Conservation (phyloP, 1,140 invertebrate genomes). For the Halesus radiatus region DNA sequence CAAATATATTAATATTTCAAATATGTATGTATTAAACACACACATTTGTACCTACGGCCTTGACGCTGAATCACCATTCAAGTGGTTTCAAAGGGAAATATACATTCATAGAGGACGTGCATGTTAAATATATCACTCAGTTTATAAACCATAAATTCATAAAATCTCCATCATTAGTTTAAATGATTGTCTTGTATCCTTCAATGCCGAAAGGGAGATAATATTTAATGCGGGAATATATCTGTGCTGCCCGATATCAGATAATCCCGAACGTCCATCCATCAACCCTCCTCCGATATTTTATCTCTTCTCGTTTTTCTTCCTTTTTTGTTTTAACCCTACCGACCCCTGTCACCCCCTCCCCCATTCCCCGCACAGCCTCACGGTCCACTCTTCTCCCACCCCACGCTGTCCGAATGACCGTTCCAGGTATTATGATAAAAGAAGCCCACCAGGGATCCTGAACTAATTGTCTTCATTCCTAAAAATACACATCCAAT, state of each 20-base stretch:
- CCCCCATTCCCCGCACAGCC: background rate
- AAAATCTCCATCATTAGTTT: background rate
- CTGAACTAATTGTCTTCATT: background rate
- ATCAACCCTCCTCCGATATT: conserved; percentile 12
- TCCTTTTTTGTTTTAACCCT: conserved; percentile 38
- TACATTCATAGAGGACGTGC: too few species aligned
- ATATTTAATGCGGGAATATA: background rate
- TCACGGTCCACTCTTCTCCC: background rate
- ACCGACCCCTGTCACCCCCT: background rate
- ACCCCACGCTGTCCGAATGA: conserved; percentile 9
- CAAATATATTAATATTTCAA: too few species aligned
- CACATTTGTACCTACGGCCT: too few species aligned
- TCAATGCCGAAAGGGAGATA: too few species aligned
- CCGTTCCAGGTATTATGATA: conserved; percentile 32
- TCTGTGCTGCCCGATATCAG: background rate
- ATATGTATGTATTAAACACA: too few species aligned
- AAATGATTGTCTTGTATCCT: background rate
- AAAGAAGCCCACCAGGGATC: background rate
- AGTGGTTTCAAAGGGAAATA: too few species aligned
- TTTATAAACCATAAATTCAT: background rate
- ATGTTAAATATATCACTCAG: too few species aligned
- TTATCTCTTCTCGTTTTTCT: conserved; percentile 14
- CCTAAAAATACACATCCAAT: too few species aligned
- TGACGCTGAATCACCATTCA: too few species aligned
- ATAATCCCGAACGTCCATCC: conserved; percentile 29